These are phyloP conservation scores for Pseudolaguvia tuberculata DNA, from an alignment of 2,113 vertebrate species.

Conservation along the genomic window DNA sequence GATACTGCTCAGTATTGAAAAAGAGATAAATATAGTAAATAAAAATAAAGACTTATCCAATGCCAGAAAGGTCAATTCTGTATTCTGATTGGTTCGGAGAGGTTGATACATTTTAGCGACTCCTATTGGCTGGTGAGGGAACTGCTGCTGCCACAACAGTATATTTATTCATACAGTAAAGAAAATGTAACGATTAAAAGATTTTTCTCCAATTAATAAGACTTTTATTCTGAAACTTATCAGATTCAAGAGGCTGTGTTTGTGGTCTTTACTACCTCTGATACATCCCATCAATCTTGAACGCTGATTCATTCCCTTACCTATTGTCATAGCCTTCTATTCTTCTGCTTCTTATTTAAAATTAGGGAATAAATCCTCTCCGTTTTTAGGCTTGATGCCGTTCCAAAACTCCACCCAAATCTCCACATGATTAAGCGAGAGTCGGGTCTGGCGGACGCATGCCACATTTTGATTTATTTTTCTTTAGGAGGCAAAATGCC, in stretches of 20 bases:
- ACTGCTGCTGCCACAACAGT: neutral
- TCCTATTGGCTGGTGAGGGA: neutral
- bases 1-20: no score
- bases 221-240: neutral
- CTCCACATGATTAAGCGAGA: constrained; percentile 33
- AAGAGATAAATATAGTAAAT: no score
- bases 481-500: constrained; percentile 60
- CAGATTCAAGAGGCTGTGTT: neutral
- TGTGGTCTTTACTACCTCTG: neutral
- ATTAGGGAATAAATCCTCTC: constrained; percentile 5
- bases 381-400: constrained; percentile 11
- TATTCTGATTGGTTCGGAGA: neutral
- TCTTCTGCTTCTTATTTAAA: constrained; percentile 22
- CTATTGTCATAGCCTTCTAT: no score
- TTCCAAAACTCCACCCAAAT: constrained; percentile 8
- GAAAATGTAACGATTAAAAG: neutral
- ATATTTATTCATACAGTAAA: neutral
- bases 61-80: neutral
- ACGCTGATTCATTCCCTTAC: neutral
- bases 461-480: constrained; percentile 51
- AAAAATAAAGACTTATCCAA: no score
- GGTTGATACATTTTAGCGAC: neutral
- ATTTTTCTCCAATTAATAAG: neutral
- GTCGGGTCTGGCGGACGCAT: constrained; percentile 18
- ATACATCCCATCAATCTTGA: neutral